These are phyloP conservation scores for Lycodopsis pacificus DNA, from an alignment of 2,797 vertebrate genomes.

Conservation along the genomic window DNA sequence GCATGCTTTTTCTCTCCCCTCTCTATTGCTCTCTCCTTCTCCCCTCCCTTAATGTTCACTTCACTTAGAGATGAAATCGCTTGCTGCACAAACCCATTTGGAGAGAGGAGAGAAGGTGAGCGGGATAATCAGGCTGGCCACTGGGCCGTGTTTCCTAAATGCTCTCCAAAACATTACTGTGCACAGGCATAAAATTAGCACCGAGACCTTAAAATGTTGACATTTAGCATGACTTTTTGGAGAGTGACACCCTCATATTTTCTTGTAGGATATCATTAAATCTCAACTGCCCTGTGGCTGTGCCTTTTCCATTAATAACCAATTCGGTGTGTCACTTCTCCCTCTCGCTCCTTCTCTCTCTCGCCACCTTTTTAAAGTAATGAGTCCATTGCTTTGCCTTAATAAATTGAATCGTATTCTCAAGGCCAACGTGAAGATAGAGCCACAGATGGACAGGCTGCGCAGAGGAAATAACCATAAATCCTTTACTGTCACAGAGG, in stretches of 20 bases:
- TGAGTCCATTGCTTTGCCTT: constrained; percentile 99
- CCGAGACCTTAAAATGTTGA: constrained; percentile 99
- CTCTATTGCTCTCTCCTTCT: constrained; percentile 85
- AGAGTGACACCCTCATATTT: constrained; percentile 99
- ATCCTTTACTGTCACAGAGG: constrained; percentile 96
- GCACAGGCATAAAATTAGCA: constrained; percentile 99
- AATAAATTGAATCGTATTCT: constrained; percentile 99
- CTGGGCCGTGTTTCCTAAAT: constrained; percentile 99
- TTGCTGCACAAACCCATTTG: constrained; percentile 99
- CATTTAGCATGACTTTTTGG: constrained; percentile 99
- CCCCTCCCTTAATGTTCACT: constrained; percentile 92
- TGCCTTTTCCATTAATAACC: constrained; percentile 99
- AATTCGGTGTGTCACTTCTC: constrained; percentile 99
- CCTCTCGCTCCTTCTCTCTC: constrained; percentile 71
- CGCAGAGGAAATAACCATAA: constrained; percentile 96
- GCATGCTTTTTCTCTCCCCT: constrained; percentile 81
- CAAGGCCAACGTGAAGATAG: constrained; percentile 98
- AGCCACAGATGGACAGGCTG: constrained; percentile 96
- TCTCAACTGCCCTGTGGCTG: constrained; percentile 99
- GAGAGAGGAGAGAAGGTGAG: constrained; percentile 98
- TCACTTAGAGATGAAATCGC: constrained; percentile 99
- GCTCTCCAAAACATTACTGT: constrained; percentile 99
- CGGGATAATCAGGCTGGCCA: constrained; percentile 99
- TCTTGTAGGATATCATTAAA: constrained; percentile 99
- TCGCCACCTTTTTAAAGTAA: constrained; percentile 97